Evolutionary conservation across 2,797 vertebrate species (phyloP).

Genomic region (Pempheris klunzingeri): DNA sequence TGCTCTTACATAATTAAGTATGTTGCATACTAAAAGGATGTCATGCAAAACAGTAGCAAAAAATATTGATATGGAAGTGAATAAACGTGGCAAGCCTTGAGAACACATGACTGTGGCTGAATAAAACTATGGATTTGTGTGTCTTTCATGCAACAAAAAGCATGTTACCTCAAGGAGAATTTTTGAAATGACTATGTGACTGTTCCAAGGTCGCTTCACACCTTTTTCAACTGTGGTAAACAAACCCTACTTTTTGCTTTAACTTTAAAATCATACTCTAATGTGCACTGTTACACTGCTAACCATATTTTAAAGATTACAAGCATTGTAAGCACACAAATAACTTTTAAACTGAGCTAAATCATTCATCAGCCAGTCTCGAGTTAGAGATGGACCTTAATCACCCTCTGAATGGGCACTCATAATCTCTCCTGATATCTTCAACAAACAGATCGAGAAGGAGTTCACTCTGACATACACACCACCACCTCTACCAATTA

Average conservation of each 20-base stretch:
- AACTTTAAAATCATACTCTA: background rate
- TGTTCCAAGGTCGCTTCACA: background rate
- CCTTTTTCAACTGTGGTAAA: background rate
- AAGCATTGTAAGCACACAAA: background rate
- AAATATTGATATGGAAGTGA: background rate
- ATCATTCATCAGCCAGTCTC: conserved; percentile 23
- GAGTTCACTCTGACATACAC: background rate
- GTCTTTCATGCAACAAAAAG: background rate
- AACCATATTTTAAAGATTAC: background rate
- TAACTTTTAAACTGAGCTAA: conserved; percentile 27
- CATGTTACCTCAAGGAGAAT: background rate
- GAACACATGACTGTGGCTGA: background rate
- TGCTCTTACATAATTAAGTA: conserved; percentile 1
- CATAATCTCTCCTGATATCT: conserved; percentile 57
- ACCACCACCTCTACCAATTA: conserved; percentile 60
- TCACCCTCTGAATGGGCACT: conserved; percentile 46
- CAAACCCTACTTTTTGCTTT: conserved; percentile 3
- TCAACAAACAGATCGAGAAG: conserved; percentile 41
- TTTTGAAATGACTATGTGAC: background rate
- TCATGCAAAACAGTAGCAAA: conserved; percentile 42
- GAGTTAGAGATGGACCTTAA: conserved; percentile 38
- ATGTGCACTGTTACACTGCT: background rate
- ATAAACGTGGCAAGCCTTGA: background rate
- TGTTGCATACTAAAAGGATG: background rate
- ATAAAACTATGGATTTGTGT: background rate